Evolutionary conservation across 2,113 vertebrate species (phyloP), one percentile per base, ranked within the genome.

Genomic region (Bujurquina vittata): DNA sequence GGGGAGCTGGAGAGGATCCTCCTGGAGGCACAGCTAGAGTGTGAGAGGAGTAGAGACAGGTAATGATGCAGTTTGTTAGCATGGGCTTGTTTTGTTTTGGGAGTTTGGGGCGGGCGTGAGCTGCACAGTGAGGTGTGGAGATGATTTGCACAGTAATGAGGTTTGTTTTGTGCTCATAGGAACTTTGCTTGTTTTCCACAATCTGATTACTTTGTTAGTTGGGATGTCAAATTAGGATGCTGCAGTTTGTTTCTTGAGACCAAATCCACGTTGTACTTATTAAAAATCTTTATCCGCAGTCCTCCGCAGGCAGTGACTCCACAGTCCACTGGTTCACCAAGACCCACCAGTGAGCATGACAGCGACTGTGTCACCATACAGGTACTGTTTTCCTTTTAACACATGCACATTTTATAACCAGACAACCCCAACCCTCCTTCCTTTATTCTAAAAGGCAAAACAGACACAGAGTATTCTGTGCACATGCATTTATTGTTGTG

Each of bases 1-100:
- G 95, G 94, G 90, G 95, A 95, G 92, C 92, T 95, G 54, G 95
- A 96, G 94, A 93, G 93, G 52, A 94, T 95, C 88, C 94, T 95
- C 2, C 91, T 95, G 84, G 95, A 95, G 84, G 95, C 95, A 2
- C 95, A 96, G 90, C 88, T 94, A 7, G 95, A 95, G 89, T 92
- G 94, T 46, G 95, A 95, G 86, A 94, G 94, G 85, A 93, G 72
- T 74, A 88, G 84, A 94, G 93, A 95, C 89, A 94, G 93, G 93
- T 94, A 67, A 85, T 59, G 65, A 73, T 62, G 46, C 61, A 59
- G 26, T 33, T 18, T 46, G 79, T 76, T 52, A 63, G 61, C 67
- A 23, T 65, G 33, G 52, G 15, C 43, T 35, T 31, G 22, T 56
- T 43, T 72, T 81, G 43, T 61, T 74, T 72, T 56, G 85, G 55